Evolutionary conservation across 2,797 vertebrate genomes (phyloP).

Genomic region (Aulostomus chinensis): DNA sequence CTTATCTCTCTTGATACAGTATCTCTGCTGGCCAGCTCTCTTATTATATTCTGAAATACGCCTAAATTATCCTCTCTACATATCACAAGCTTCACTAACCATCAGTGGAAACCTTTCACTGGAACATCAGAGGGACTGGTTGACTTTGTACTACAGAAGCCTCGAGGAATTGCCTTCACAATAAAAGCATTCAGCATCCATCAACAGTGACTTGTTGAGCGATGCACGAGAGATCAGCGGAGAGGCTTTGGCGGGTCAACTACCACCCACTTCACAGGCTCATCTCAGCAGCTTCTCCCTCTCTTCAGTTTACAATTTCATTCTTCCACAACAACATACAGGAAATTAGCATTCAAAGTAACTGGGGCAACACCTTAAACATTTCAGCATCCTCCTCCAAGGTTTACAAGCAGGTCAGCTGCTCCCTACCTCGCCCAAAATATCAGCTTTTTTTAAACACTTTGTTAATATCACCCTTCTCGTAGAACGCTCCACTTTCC

Average conservation of each 20-base stretch:
- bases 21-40: too few relatives aligned
- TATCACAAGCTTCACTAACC: too few relatives aligned
- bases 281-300: conserved; percentile 48
- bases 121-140: background rate
- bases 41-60: too few relatives aligned
- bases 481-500: conserved; percentile 68
- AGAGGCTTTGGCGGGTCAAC: too few relatives aligned
- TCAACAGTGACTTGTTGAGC: conserved; percentile 11
- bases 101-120: too few relatives aligned
- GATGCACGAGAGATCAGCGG: background rate
- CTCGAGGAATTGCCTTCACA: conserved; percentile 6
- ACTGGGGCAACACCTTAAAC: conserved; percentile 75
- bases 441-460: conserved; percentile 62
- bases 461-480: conserved; percentile 80
- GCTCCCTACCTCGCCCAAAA: conserved; percentile 44
- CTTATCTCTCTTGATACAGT: too few relatives aligned
- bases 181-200: conserved; percentile 18
- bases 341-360: conserved; percentile 80
- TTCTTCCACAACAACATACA: conserved; percentile 75
- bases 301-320: conserved; percentile 75
- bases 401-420: conserved; percentile 24
- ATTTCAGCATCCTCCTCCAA: conserved; percentile 62
- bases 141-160: conserved; percentile 22
- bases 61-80: too few relatives aligned
- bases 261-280: conserved; percentile 6